Evolutionary conservation across 2,888 invertebrate genomes (phyloP).

Genomic region (Pseudococcus viburni): DNA sequence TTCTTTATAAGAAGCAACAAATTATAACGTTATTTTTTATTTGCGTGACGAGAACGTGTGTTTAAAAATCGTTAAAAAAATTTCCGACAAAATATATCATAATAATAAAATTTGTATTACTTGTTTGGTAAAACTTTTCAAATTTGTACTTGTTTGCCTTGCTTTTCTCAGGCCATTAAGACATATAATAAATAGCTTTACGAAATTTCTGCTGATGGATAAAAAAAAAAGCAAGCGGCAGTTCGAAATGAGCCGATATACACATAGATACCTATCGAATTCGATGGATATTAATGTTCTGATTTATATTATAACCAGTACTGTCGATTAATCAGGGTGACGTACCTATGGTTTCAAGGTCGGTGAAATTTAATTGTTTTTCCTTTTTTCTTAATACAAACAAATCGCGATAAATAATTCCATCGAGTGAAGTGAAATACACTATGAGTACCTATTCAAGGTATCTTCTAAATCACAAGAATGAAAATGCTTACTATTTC

Average conservation of each 20-base stretch:
- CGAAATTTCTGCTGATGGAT: neutral
- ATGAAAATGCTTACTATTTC: too few relatives aligned
- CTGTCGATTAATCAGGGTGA: neutral
- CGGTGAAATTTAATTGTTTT: neutral
- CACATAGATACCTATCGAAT: neutral
- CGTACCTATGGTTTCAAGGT: neutral
- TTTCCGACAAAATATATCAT: conserved; percentile 5
- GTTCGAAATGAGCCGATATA: neutral
- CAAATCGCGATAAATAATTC: neutral
- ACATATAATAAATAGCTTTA: conserved; percentile 19
- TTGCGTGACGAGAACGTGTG: neutral
- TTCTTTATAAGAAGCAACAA: neutral
- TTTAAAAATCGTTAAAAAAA: neutral
- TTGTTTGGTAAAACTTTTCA: conserved; percentile 20
- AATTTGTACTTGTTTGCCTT: conserved; percentile 29
- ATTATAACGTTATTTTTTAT: conserved; percentile 1
- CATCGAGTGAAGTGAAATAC: too few relatives aligned
- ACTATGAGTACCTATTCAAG: too few relatives aligned
- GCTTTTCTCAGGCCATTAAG: conserved; percentile 15
- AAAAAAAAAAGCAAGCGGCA: neutral
- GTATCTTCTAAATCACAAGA: too few relatives aligned
- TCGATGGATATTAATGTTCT: neutral
- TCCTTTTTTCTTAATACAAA: neutral
- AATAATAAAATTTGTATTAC: conserved; percentile 20
- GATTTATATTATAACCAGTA: neutral